These are phyloP conservation scores for Charadrius vociferus DNA, from an alignment of 2,113 vertebrate species.

Conservation along the genomic window DNA sequence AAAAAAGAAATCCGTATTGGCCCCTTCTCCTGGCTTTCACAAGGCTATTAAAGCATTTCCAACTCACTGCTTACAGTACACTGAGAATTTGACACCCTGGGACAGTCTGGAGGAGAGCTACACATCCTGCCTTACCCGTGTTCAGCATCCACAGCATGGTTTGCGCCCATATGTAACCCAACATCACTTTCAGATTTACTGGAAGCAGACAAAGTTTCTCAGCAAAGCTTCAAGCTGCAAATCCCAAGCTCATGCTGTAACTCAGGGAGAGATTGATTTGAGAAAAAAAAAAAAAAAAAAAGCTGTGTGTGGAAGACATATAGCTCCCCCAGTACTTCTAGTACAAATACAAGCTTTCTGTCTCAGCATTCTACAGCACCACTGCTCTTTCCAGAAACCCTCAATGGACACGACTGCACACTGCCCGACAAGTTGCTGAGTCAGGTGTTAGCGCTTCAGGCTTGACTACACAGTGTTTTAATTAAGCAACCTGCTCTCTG, in stretches of 20 bases:
- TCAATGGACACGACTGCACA: neutral
- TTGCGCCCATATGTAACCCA: fast-evolving
- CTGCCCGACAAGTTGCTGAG: neutral
- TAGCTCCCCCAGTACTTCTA: neutral
- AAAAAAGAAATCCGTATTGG: neutral
- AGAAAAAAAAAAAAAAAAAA: neutral
- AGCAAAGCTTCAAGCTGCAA: neutral
- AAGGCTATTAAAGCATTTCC: neutral
- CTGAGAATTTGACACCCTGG: neutral
- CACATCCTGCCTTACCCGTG: neutral
- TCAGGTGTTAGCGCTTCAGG: neutral
- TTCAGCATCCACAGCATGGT: neutral
- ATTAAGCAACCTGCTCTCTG: neutral
- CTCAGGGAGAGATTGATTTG: neutral
- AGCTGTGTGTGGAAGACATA: neutral
- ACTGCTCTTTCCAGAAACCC: neutral
- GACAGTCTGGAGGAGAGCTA: neutral
- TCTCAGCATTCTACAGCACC: neutral
- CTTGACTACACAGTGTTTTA: neutral
- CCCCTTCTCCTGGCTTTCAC: neutral
- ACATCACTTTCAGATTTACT: neutral
- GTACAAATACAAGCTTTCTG: neutral
- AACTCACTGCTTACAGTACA: neutral
- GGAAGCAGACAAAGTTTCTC: neutral
- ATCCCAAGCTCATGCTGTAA: neutral